Base-by-base conservation (phyloP, 1,140 invertebrate species). In the Drosophila sturtevanti region DNA sequence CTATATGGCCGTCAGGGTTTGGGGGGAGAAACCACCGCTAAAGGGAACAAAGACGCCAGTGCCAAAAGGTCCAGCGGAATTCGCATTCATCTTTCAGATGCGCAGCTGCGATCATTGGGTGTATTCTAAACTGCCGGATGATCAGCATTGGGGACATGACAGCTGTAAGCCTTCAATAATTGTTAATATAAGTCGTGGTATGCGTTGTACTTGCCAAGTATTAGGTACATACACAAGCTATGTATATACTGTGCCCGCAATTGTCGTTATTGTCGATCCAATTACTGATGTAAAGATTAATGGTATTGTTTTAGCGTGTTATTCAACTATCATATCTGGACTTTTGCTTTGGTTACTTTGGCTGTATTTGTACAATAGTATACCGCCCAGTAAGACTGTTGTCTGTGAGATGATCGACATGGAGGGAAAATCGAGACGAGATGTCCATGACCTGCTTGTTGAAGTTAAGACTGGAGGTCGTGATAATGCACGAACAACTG, bases 181-280 rank as follows among this genome's bases (percentile, higher is more conserved):
- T 0, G 16, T 62, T 6, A 48, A 21, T 6, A 24, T 66, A 0
- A 12, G 11, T 0, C 7, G 4, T 0, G 67, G 51, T 0, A 18
- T 81, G 18, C 14, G 34, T 2, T 85, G 81, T 18, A 63, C 0
- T 0, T 85, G 81, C 55, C 14, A 0, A 0, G 10, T 75, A 1
- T 18, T 85, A 4, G 51, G 81, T 10, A 86, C 81, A 6, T 86
- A 72, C 7, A 81, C 81, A 7, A 74, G 67, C 51, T 81, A 67
- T 24, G 41, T 71, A 7, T 67, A 63, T 14, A 61, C 66, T 38
- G 51, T 65, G 1, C 70, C 54, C 0, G 31, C 69, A 1, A 63
- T 65, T 6, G 10, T 0, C 0, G 59, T 86, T 11, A 63, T 62
- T 0, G n/a, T 35, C n/a, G 16, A 11, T 4, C 6, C 16, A 1